Base-by-base conservation (phyloP, 2,797 vertebrate species). In the Spondyliosoma cantharus region DNA sequence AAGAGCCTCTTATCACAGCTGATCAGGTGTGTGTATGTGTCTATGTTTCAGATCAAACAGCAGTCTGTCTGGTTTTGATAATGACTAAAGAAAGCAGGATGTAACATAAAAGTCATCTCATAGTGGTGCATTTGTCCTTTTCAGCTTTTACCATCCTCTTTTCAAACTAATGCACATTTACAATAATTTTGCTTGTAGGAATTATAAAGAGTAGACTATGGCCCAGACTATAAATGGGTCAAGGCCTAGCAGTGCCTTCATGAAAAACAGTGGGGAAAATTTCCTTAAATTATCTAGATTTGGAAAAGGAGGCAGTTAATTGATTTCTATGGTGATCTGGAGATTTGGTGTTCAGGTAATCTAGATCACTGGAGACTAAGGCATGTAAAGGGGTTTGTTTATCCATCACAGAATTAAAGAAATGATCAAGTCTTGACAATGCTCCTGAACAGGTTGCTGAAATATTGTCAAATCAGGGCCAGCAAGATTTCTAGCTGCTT, bases 1-100 rank as follows among this genome's bases (percentile, higher is more conserved):
- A 97, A 58, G 97, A 98, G 61, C 96, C 97, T 59, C 94, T 98
- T 6, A 93, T 98, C 76, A 96, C 96, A n/a, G 97, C 97, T 52
- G 97, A 98, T 79, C 96, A 98, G 96, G 97, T 98, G 87, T 86
- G 90, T 80, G 25, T 29, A 19, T 64, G 48, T 49, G 24, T 54
- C 25, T 54, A 32, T 37, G 20, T 53, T 57, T 57, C 17, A 5
- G 70, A 64, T 54, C 43, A 59, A 54, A 59, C 43, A 43, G 25
- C 32, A 45, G 16, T 48, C 15, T 32, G 64, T 46, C 19, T 60
- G 64, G 48, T 53, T 74, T 64, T 74, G 19, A 58, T n/a, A 5
- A 25, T 32, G 1, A 50, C 11, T 32, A 60, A 54, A 17, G 12
- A 50, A 62, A 68, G 7, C 57, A 43, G 4, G 14, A 4, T 65